Evolutionary conservation across 2,888 invertebrate species (phyloP), one percentile per base, ranked within the genome.

Genomic region (Tyria jacobaeae): DNA sequence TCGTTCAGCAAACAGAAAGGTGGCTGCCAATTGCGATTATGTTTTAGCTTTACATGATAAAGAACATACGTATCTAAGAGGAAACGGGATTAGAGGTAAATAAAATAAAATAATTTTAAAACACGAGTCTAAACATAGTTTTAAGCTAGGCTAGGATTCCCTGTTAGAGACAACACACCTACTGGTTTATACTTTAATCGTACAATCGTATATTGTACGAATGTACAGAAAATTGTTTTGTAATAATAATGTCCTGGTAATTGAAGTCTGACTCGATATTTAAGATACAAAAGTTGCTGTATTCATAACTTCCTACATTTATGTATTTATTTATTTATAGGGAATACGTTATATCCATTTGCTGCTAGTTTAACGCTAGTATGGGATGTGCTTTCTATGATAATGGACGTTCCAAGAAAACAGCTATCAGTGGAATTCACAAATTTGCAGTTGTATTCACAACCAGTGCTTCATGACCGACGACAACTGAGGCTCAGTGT

Each of bases 81-180:
- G 97, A 1, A 97, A 98, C 81, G 90, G 95, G 17, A 96, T 98
- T 66, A 97, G 97, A 89, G 97, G 98, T 95, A 88, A 53, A 15
- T 3, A 12, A 17, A 41, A 1, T 21, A 3, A 3, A 4, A 10
- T 37, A 21, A 41, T 1, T 1, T 21, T 41, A 10, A 0, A 34
- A 2, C 10, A 17, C 4, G 21, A 21, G 9, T 7, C n/a, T 1
- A 17, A 31, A 31, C 7, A 31, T 31, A 4, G 27, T 31, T 6
- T 31, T 7, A 6, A 31, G 27, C 3, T 31, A 7, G 27, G 27
- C 4, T 31, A 7, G 7, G 27, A n/a, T n/a, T n/a, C n/a, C n/a
- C n/a, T n/a, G n/a, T n/a, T n/a, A n/a, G n/a, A n/a, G n/a, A n/a
- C n/a, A n/a, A n/a, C n/a, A n/a, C n/a, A n/a, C n/a, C n/a, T n/a